These are phyloP conservation scores for Crypturellus undulatus DNA, from an alignment of 2,113 vertebrate species.

Conservation along the genomic window DNA sequence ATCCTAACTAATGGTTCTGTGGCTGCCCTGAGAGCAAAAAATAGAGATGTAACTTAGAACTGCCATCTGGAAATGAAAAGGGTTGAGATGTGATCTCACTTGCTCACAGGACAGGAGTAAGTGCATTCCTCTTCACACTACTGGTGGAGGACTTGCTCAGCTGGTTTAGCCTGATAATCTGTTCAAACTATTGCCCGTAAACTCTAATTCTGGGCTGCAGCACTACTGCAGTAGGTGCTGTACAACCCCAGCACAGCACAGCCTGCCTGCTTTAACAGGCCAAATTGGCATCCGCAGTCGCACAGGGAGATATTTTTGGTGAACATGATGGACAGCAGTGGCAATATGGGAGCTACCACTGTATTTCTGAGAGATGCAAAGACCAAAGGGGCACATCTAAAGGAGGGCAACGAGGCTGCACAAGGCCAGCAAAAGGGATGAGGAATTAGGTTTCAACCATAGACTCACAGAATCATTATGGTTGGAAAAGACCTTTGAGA, in stretches of 20 bases:
- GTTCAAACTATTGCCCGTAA: not conserved
- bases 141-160: not conserved
- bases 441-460: not conserved
- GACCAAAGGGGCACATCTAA: not conserved
- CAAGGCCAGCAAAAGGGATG: not conserved
- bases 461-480: too few species aligned
- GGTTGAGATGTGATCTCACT: not conserved
- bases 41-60: not conserved
- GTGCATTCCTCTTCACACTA: not conserved
- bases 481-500: too few species aligned
- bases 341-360: not conserved
- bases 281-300: not conserved
- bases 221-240: not conserved
- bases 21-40: not conserved
- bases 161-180: not conserved
- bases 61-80: not conserved
- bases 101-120: not conserved
- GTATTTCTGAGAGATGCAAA: not conserved
- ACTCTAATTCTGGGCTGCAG: not conserved
- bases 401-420: not conserved
- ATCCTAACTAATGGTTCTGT: not conserved
- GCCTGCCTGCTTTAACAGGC: not conserved
- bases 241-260: not conserved
- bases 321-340: not conserved
- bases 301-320: not conserved